Percentiles rank a stretch among this genome's conserved stretches.
Evolutionary conservation across 23 tunicate species (phyloP).

Genomic region (Styela clava): DNA sequence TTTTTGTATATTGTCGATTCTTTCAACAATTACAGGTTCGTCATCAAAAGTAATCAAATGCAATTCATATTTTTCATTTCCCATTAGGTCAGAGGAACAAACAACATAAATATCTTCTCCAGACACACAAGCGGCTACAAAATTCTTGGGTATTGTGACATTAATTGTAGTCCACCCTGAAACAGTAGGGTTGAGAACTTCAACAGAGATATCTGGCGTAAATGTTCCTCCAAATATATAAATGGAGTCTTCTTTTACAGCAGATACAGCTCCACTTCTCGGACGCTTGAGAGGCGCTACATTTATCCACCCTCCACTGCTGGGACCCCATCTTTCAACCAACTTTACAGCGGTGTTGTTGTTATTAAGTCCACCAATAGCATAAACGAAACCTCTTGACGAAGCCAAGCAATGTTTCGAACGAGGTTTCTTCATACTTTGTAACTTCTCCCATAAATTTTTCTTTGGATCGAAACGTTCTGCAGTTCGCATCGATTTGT

Average conservation of each 20-base stretch:
- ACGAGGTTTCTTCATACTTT: constrained; percentile 28
- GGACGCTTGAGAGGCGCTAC: constrained; percentile 23
- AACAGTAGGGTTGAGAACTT: constrained; percentile 10
- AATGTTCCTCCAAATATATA: constrained; percentile 20
- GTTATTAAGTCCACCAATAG: constrained; percentile 28
- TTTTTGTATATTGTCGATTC: background rate
- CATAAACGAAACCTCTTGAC: constrained; percentile 16
- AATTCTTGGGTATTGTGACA: constrained; percentile 1
- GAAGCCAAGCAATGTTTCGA: constrained; percentile 20
- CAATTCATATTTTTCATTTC: background rate
- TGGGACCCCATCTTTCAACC: background rate
- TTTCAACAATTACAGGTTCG: background rate
- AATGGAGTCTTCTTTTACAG: constrained; percentile 24
- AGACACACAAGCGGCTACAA: constrained; percentile 4
- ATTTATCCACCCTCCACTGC: constrained; percentile 19
- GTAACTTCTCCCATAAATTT: constrained; percentile 22
- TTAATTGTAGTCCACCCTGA: constrained; percentile 16
- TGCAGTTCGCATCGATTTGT: constrained; percentile 16
- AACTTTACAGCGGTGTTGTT: constrained; percentile 22
- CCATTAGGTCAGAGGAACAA: background rate
- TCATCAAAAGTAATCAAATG: background rate
- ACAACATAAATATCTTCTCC: constrained; percentile 9
- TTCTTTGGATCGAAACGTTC: constrained; percentile 26
- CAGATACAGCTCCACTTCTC: constrained; percentile 8
- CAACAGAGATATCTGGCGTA: constrained; percentile 13